phyloP scores from a whole-genome alignment of 2,888 invertebrate genomes.

The Campoletis raptor region DNA sequence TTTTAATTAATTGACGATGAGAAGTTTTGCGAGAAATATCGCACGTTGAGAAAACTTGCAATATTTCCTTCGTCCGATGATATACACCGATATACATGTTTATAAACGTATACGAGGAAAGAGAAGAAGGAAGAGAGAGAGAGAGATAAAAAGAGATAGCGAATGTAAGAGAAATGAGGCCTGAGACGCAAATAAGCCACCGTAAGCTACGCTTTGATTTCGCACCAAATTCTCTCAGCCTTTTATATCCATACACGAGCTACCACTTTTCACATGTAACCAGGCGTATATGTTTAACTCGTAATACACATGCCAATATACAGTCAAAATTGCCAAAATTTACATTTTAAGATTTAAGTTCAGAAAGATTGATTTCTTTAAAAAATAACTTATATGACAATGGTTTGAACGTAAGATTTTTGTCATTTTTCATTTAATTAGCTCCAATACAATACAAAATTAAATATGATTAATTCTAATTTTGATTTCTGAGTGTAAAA shows the following conservation, averaged over 20 bases:
- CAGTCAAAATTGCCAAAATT: neutral
- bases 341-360: neutral
- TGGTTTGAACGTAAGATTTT: neutral
- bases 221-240: conserved; percentile 47
- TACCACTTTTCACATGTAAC: conserved; percentile 1
- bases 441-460: neutral
- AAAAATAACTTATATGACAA: neutral
- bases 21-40: conserved; percentile 52
- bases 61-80: conserved; percentile 41
- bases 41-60: conserved; percentile 48
- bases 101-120: neutral
- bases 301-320: neutral
- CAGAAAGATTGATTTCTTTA: neutral
- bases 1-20: conserved; percentile 64
- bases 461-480: neutral
- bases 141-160: conserved; percentile 25
- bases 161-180: conserved; percentile 50
- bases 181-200: conserved; percentile 33
- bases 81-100: conserved; percentile 12
- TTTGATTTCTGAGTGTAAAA: neutral
- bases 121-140: neutral
- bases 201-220: conserved; percentile 37
- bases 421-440: neutral
- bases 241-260: conserved; percentile 32
- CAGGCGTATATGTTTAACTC: neutral